Evolutionary conservation across 2,113 vertebrate species (phyloP).

Genomic region (Ameiurus melas): DNA sequence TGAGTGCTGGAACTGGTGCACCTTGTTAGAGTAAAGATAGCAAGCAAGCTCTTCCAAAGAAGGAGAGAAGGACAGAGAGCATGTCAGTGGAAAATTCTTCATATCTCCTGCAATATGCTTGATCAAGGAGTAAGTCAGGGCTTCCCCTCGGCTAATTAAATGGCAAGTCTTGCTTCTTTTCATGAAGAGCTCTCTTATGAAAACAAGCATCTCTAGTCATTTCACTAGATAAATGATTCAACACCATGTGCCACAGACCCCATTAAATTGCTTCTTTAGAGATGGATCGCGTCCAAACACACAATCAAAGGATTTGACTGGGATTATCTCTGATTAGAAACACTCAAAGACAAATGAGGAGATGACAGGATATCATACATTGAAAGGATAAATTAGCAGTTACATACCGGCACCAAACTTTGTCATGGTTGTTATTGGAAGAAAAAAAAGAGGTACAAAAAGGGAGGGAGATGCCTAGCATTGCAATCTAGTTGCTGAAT

Average conservation of each 20-base stretch:
- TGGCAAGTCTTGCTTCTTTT: conserved; percentile 82
- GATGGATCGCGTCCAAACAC: conserved; percentile 94
- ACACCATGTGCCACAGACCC: conserved; percentile 92
- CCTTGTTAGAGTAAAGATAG: conserved; percentile 25
- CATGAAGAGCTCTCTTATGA: conserved; percentile 92
- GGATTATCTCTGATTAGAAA: conserved; percentile 98
- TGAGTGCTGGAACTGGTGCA: conserved; percentile 22
- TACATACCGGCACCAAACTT: conserved; percentile 78
- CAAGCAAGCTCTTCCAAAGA: conserved; percentile 40
- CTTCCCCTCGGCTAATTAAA: conserved; percentile 92
- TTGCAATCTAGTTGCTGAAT: conserved; percentile 56
- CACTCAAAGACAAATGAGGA: conserved; percentile 81
- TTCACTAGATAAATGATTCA: conserved; percentile 88
- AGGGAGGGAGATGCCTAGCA: conserved; percentile 50
- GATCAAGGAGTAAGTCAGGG: conserved; percentile 75
- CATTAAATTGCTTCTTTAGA: conserved; percentile 90
- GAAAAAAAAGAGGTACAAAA: conserved; percentile 22
- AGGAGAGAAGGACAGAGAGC: conserved; percentile 22
- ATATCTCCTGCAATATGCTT: conserved; percentile 77
- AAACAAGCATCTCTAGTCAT: conserved; percentile 90
- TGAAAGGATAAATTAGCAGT: conserved; percentile 85
- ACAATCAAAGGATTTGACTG: conserved; percentile 97
- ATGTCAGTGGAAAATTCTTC: conserved; percentile 39
- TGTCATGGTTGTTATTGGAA: conserved; percentile 63
- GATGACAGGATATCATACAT: conserved; percentile 86